phyloP scores from a whole-genome alignment of 2,797 vertebrate genomes.

The Sandelia bainsii region DNA sequence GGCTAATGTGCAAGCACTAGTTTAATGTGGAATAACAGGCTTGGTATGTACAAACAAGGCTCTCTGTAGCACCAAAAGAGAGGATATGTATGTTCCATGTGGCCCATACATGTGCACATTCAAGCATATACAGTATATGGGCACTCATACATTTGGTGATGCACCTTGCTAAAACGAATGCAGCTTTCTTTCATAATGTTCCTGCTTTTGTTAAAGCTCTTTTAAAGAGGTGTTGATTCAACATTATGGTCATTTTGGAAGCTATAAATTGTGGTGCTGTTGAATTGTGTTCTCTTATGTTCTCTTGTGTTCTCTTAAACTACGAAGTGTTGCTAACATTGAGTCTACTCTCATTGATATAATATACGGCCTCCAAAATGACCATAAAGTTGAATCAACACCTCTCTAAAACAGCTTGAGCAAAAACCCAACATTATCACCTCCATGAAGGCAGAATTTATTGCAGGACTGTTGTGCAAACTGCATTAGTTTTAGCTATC shows the following conservation, averaged over 20 bases:
- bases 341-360: neutral
- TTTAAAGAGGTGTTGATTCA: slow-evolving; percentile 22
- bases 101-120: neutral
- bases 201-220: neutral
- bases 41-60: slow-evolving; percentile 20
- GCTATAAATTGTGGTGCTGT: neutral
- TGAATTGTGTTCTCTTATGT: neutral
- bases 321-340: neutral
- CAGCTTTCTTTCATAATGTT: neutral
- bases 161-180: neutral
- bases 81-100: slow-evolving; percentile 1
- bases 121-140: neutral
- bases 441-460: neutral
- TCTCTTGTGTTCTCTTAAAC: neutral
- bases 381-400: slow-evolving; percentile 1
- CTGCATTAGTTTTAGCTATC: slow-evolving; percentile 4
- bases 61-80: slow-evolving; percentile 5
- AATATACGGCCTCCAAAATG: slow-evolving; percentile 8
- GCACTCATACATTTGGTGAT: neutral
- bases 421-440: slow-evolving; percentile 6
- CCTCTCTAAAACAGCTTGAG: neutral
- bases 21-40: slow-evolving; percentile 15
- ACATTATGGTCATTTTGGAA: slow-evolving; percentile 13
- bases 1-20: slow-evolving; percentile 37
- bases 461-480: slow-evolving; percentile 4